phyloP scores from a whole-genome alignment of 2,888 invertebrate species.

The Hemistola chrysoprasaria region DNA sequence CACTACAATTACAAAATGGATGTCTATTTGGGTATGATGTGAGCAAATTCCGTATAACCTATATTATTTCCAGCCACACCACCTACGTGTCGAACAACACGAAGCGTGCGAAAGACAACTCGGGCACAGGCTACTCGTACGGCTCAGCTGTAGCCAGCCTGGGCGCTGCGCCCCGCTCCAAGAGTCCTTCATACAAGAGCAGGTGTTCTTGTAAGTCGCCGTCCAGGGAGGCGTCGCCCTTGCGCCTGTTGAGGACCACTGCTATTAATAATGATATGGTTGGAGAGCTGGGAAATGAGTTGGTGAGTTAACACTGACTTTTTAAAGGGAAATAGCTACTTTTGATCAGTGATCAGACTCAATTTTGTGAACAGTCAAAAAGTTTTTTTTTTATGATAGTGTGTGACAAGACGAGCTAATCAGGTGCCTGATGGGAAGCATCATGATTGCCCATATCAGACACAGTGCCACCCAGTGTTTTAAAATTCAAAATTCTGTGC shows the following conservation, averaged over 20 bases:
- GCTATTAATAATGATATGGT: conserved; percentile 63
- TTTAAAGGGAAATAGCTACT: not conserved
- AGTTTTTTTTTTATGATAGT: no score
- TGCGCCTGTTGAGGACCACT: conserved; percentile 64
- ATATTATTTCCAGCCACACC: conserved; percentile 50
- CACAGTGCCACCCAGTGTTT: no score
- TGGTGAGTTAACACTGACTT: conserved; percentile 47
- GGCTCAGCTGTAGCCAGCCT: conserved; percentile 62
- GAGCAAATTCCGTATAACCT: conserved; percentile 4
- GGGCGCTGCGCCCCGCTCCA: conserved; percentile 35
- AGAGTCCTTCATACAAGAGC: conserved; percentile 39
- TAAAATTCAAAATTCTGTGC: no score
- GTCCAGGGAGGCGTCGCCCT: conserved; percentile 38
- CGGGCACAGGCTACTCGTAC: conserved; percentile 68
- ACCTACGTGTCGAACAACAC: conserved; percentile 53
- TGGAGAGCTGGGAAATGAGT: conserved; percentile 42
- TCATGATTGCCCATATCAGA: no score
- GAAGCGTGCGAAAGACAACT: conserved; percentile 71
- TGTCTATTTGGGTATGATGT: conserved; percentile 2
- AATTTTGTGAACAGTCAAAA: no score
- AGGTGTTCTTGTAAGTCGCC: conserved; percentile 46
- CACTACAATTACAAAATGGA: not conserved
- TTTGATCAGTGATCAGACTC: no score
- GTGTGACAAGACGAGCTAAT: no score
- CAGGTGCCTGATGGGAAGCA: no score